These are phyloP conservation scores for Pantherophis alleghaniensis DNA, from an alignment of 2,797 vertebrate species.

Conservation along the genomic window DNA sequence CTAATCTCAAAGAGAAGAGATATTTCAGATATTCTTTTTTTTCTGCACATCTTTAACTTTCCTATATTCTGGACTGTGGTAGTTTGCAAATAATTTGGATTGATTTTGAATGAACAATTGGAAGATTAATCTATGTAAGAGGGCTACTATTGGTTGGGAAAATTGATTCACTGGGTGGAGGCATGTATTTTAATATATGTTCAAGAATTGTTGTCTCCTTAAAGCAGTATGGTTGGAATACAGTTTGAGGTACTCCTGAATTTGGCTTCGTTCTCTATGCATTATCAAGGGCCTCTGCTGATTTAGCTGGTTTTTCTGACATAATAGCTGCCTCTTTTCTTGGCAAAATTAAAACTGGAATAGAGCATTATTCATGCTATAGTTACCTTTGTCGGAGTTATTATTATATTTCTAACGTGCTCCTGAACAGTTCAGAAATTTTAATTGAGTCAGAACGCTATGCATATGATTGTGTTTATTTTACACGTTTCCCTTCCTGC, in stretches of 20 bases:
- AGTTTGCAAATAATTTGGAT: neutral
- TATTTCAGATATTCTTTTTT: neutral
- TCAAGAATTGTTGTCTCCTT: neutral
- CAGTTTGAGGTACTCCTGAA: neutral
- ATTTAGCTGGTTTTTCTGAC: neutral
- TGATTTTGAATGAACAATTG: neutral
- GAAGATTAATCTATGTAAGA: neutral
- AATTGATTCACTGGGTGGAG: neutral
- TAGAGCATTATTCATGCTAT: neutral
- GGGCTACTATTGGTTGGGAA: neutral
- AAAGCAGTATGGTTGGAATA: neutral
- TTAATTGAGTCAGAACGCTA: neutral
- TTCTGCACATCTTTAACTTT: neutral
- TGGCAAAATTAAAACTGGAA: neutral
- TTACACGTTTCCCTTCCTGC: neutral
- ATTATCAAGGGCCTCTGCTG: neutral
- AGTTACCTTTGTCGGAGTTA: neutral
- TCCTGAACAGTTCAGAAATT: neutral
- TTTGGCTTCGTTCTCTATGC: neutral
- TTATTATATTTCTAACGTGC: neutral
- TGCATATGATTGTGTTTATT: neutral
- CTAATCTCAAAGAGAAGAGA: neutral
- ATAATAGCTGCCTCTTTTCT: neutral
- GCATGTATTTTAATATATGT: neutral
- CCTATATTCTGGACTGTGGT: neutral